A percentile compares a stretch with the other conserved stretches of the same genome.
Evolutionary conservation across 2,888 invertebrate species (phyloP).

Genomic region (Chrysodeixis includens): DNA sequence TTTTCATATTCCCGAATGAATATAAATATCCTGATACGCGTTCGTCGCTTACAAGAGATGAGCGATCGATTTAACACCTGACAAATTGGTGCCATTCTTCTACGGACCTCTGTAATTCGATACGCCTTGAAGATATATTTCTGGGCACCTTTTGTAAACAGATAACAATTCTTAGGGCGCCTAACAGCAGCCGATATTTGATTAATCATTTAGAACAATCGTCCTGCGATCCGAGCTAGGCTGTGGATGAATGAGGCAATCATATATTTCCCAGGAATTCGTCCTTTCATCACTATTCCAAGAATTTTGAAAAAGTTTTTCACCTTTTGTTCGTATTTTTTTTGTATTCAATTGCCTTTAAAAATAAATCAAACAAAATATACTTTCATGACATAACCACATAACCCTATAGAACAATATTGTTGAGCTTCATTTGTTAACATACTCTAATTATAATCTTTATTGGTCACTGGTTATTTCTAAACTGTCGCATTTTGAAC

Average conservation of each 20-base stretch:
- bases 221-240: background rate
- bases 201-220: background rate
- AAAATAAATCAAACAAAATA: no score
- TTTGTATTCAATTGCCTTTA: background rate
- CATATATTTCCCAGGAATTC: background rate
- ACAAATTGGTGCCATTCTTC: background rate
- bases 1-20: constrained; percentile 6
- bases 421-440: background rate
- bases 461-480: constrained; percentile 1
- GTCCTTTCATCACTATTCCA: background rate
- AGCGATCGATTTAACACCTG: background rate
- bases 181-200: background rate
- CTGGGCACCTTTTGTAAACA: background rate
- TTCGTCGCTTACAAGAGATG: background rate
- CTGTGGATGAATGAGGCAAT: background rate
- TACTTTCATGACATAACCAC: no score
- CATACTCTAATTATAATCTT: constrained; percentile 1
- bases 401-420: background rate
- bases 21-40: background rate
- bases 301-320: no score
- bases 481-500: constrained; percentile 5
- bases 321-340: background rate
- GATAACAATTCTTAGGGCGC: background rate
- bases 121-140: background rate
- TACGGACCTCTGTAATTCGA: background rate